Evolutionary conservation across 2,113 vertebrate genomes (phyloP), one percentile per base, ranked within the genome.

Genomic region (Prolemur simus): DNA sequence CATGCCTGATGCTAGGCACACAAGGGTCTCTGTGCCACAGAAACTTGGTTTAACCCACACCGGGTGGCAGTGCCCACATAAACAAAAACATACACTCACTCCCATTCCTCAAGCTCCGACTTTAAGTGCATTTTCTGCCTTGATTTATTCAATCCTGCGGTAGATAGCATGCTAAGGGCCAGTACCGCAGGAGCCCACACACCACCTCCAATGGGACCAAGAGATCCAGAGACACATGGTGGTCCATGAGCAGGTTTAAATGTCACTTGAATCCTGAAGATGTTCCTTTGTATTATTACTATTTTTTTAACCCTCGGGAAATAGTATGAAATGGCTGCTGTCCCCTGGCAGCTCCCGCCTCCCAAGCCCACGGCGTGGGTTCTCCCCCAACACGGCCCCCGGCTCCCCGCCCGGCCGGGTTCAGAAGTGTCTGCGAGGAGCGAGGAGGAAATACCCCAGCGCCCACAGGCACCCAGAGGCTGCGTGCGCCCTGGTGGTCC

Each of bases 401-500:
- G 21, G 94, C 84, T 63, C 25, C 78, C 76, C 66, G 80, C 54
- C 76, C 6, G 23, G 68, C 29, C 90, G 47, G 81, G 71, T 20
- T 91, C 95, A 49, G 63, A 84, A 88, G 94, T 1, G 42, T 82
- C 90, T 95, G 54, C 18, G 92, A 77, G 49, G 80, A 49, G 64
- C 32, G 1, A 68, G 68, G 32, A 96, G 90, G 91, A 89, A 94
- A 96, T 84, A 3, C 83, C 88, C 32, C 45, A 5, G 37, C 0
- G 42, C 76, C 96, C 94, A 66, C 97, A 96, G 21, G 97, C 93
- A 94, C 97, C 97, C 92, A 69, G 80, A 25, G 87, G 86, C 94
- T 69, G 80, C 4, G 74, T 54, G 83, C 39, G 69, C 97, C 97
- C 27, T 58, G 98, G 98, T 98, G 98, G 98, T 98, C 98, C 97